Conservation (phyloP, 1,140 invertebrate species). For the Pseudomyrmex gracilis region DNA sequence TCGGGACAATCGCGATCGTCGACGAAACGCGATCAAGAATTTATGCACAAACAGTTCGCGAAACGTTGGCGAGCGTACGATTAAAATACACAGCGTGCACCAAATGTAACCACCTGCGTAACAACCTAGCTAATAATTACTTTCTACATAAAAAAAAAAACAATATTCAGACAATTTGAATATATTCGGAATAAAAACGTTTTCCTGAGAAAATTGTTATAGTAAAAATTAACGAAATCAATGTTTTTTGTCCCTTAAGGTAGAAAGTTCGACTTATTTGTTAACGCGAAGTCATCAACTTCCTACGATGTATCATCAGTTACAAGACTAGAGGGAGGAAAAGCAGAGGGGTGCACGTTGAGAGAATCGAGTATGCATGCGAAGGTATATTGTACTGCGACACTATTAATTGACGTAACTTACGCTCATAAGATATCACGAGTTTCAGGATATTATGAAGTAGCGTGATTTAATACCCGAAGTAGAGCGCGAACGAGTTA, state of each 20-base stretch:
- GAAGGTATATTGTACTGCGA: slow-evolving; percentile 26
- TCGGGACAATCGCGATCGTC: slow-evolving; percentile 27
- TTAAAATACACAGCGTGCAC: slow-evolving; percentile 2
- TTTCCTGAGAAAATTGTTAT: not conserved
- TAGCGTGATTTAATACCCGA: slow-evolving; percentile 50
- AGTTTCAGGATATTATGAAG: slow-evolving; percentile 59
- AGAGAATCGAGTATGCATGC: slow-evolving; percentile 14
- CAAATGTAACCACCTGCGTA: not conserved
- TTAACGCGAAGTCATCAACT: not conserved
- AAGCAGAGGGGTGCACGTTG: not conserved
- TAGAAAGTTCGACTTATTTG: slow-evolving; percentile 1
- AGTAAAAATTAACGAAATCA: not conserved
- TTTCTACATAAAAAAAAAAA: not conserved
- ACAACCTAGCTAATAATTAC: not conserved
- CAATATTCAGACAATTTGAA: not conserved
- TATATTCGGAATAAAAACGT: not conserved
- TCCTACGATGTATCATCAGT: not conserved
- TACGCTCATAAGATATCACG: slow-evolving; percentile 55
- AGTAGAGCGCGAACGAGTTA: slow-evolving; percentile 44
- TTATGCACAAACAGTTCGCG: slow-evolving; percentile 39
- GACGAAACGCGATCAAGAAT: slow-evolving; percentile 40
- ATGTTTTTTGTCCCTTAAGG: not conserved
- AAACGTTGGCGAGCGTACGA: not conserved
- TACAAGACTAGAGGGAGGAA: not conserved
- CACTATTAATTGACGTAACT: slow-evolving; percentile 57